Base-by-base conservation (phyloP, 1,140 invertebrate genomes). In the Drosophila pallidifrons region DNA sequence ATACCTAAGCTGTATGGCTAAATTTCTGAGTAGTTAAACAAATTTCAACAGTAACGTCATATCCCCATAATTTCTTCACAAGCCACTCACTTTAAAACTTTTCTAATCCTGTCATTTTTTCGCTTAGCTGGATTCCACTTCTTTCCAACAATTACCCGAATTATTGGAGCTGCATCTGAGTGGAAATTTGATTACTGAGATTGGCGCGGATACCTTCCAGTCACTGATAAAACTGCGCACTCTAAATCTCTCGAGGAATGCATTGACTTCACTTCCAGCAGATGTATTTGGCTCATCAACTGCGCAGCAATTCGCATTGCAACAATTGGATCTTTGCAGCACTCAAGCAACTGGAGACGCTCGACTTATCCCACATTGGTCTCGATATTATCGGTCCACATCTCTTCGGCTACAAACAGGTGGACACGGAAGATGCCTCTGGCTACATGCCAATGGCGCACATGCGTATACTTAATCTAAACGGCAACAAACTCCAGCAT, bases 341-440 rank as follows among this genome's bases (percentile, higher is more conserved):
- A 1, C 58, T 92, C 0, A 52, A 58, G 3, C 61, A 75, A 13
- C 68, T 92, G 47, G 85, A 92, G 35, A 82, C 75, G 0, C 30
- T 92, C 2, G 91, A 92, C 49, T 45, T 92, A 51, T 85, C 88
- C 4, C 58, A 65, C 13, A 92, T 92, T 41, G 77, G 47, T 32
- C 38, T 92, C 8, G 78, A 85, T 45, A 66, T 51, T 3, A 32
- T 92, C 11, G 69, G 80, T 13, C 74, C 68, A 5, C 54, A 77
- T 28, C 54, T 51, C 4, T 92, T 92, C 5, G 91, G 91, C 1
- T 15, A 58, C n/a, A 64, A 54, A 25, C 20, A 25, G 20, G 20
- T 25, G 20, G 20, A 4, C 20, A 25, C 20, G 20, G 20, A 25
- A 25, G 20, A 25, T 25, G 20, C 20, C 20, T 25, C 20, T 25